A percentile compares a stretch with the other conserved stretches of the same genome.
These are phyloP conservation scores for Tricholaema leucomelas DNA, from an alignment of 2,113 vertebrate species.

Conservation along the genomic window DNA sequence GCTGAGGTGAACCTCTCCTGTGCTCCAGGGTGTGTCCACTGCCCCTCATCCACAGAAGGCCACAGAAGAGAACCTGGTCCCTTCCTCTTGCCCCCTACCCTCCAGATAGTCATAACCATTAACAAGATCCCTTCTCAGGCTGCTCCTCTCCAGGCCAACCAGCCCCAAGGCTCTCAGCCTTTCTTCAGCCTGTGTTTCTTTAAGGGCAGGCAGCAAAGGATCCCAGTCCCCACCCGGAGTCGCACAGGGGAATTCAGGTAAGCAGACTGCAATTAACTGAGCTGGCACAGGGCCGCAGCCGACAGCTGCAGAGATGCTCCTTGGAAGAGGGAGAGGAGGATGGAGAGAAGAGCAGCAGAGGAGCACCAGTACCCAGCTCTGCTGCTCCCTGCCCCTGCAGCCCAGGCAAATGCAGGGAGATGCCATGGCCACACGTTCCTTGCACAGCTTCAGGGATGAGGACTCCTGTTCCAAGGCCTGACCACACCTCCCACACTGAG, in stretches of 20 bases:
- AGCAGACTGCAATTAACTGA: slow-evolving; percentile 67
- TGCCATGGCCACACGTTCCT: no score
- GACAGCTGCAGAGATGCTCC: slow-evolving; percentile 66
- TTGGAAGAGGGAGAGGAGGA: slow-evolving; percentile 25
- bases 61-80: no score
- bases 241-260: slow-evolving; percentile 58
- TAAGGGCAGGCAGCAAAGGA: slow-evolving; percentile 41
- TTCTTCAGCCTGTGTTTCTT: neutral
- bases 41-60: no score
- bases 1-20: no score
- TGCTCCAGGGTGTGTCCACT: no score
- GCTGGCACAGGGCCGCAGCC: slow-evolving; percentile 46
- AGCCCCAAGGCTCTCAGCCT: no score
- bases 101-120: no score
- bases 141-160: no score
- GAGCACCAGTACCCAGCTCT: neutral
- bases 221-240: slow-evolving; percentile 25
- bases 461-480: no score
- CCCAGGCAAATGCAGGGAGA: neutral
- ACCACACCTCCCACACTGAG: neutral
- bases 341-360: neutral
- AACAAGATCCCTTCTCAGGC: no score
- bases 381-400: neutral
- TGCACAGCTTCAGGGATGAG: no score
- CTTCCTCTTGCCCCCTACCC: no score